A percentile compares a stretch with the other conserved stretches of the same genome.
Evolutionary conservation across 2,888 invertebrate genomes (phyloP).

Genomic region (Diloba caeruleocephala): DNA sequence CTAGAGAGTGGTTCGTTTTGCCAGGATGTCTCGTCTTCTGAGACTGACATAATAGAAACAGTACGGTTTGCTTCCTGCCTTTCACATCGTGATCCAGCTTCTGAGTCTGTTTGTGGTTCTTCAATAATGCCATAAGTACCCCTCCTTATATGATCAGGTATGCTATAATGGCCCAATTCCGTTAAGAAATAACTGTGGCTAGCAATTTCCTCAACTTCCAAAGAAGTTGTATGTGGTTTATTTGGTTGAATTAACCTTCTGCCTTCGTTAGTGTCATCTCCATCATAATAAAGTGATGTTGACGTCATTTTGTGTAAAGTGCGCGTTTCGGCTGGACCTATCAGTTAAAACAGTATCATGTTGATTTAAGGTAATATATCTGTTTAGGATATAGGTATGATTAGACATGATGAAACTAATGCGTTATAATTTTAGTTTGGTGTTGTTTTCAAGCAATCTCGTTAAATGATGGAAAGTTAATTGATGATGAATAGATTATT

Average conservation of each 20-base stretch:
- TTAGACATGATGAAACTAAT: slow-evolving; percentile 64
- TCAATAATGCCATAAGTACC: slow-evolving; percentile 86
- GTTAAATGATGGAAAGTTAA: slow-evolving; percentile 30
- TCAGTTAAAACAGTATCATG: slow-evolving; percentile 85
- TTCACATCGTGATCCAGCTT: slow-evolving; percentile 74
- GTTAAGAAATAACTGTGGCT: slow-evolving; percentile 89
- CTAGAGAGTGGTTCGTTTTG: slow-evolving; percentile 87
- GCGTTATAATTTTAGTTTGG: slow-evolving; percentile 63
- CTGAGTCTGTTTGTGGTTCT: slow-evolving; percentile 86
- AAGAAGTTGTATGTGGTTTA: slow-evolving; percentile 85
- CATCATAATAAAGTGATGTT: slow-evolving; percentile 88
- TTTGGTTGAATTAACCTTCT: slow-evolving; percentile 82
- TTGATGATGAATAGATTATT: slow-evolving; percentile 55
- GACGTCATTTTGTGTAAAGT: slow-evolving; percentile 91
- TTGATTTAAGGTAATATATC: slow-evolving; percentile 67
- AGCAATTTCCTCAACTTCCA: slow-evolving; percentile 90
- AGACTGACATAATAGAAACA: slow-evolving; percentile 91
- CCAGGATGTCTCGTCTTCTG: slow-evolving; percentile 90
- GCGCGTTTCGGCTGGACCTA: slow-evolving; percentile 92
- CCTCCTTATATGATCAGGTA: slow-evolving; percentile 81
- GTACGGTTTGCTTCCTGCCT: slow-evolving; percentile 82
- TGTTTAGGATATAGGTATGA: slow-evolving; percentile 45
- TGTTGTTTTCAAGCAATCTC: slow-evolving; percentile 37
- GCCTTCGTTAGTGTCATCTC: slow-evolving; percentile 79
- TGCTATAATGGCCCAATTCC: slow-evolving; percentile 83